These are phyloP conservation scores for Diacarnus erythraeanus DNA, from an alignment of 37 sponge, comb jelly and placozoan genomes.

Conservation along the genomic window DNA sequence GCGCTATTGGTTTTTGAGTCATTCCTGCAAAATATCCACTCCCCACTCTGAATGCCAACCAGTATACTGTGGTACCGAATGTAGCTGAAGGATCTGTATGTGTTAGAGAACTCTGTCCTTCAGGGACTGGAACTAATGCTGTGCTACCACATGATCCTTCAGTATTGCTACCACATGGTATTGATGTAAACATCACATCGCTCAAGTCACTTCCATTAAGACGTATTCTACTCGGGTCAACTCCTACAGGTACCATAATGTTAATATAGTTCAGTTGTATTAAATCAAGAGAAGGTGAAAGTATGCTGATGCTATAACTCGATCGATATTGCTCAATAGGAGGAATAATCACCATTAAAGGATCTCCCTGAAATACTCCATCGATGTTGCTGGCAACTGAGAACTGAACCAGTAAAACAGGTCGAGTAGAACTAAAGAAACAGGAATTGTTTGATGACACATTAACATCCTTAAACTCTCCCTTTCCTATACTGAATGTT, in stretches of 20 bases:
- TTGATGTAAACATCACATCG: background rate
- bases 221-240: background rate
- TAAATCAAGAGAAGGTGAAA: background rate
- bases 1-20: conserved; percentile 29
- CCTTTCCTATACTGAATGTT: background rate
- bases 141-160: conserved; percentile 18
- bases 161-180: conserved; percentile 14
- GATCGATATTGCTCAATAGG: conserved; percentile 52
- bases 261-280: conserved; percentile 16
- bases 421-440: conserved; percentile 17
- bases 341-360: conserved; percentile 57
- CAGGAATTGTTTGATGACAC: conserved; percentile 14
- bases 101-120: background rate
- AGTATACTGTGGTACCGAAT: conserved; percentile 29
- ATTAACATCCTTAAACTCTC: conserved; percentile 1
- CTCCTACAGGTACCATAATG: conserved; percentile 16
- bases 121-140: conserved; percentile 5
- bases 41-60: conserved; percentile 20
- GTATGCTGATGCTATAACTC: conserved; percentile 1
- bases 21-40: conserved; percentile 51
- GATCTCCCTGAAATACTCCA: conserved; percentile 6
- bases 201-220: conserved; percentile 1
- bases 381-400: conserved; percentile 44
- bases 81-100: conserved; percentile 7
- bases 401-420: conserved; percentile 47